phyloP scores from a whole-genome alignment of 2,888 invertebrate species.

The Urechis unicinctus region DNA sequence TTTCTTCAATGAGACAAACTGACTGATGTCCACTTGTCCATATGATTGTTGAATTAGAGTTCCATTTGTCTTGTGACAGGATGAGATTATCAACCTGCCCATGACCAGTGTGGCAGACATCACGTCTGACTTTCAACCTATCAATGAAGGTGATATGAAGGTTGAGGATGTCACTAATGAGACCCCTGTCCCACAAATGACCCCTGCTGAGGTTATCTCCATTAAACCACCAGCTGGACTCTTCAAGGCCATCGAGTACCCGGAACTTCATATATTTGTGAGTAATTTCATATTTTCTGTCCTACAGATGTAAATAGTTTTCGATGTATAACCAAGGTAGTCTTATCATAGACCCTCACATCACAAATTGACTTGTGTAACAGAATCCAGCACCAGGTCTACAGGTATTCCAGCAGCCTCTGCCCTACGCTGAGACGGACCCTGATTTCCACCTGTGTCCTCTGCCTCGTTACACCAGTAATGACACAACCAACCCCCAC shows the following conservation, averaged over 20 bases:
- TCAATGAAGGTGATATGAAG: slow-evolving; percentile 13
- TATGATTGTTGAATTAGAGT: too few species aligned
- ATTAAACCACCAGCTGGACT: slow-evolving; percentile 30
- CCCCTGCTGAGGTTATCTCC: slow-evolving; percentile 23
- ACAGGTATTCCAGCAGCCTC: slow-evolving; percentile 42
- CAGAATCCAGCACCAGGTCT: slow-evolving; percentile 50
- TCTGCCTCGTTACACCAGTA: slow-evolving; percentile 37
- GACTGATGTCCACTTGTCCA: too few species aligned
- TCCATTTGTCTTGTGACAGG: too few species aligned
- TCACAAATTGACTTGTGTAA: too few species aligned
- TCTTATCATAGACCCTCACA: too few species aligned
- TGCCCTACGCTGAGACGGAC: slow-evolving; percentile 46
- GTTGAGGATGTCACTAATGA: slow-evolving; percentile 14
- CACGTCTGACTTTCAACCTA: slow-evolving; percentile 13
- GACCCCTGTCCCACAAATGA: slow-evolving; percentile 8
- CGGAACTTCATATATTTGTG: slow-evolving; percentile 49
- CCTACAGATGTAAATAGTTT: neutral
- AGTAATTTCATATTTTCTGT: slow-evolving; percentile 18
- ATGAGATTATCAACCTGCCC: slow-evolving; percentile 31
- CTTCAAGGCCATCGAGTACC: slow-evolving; percentile 45
- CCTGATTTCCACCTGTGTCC: slow-evolving; percentile 48
- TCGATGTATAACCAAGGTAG: too few species aligned
- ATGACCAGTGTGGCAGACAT: neutral
- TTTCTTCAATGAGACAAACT: too few species aligned
- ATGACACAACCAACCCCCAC: slow-evolving; percentile 29